Percentiles rank a stretch among this genome's conserved stretches.
Conservation (phyloP, 2,888 invertebrate genomes). For the Drosophila quinaria region DNA sequence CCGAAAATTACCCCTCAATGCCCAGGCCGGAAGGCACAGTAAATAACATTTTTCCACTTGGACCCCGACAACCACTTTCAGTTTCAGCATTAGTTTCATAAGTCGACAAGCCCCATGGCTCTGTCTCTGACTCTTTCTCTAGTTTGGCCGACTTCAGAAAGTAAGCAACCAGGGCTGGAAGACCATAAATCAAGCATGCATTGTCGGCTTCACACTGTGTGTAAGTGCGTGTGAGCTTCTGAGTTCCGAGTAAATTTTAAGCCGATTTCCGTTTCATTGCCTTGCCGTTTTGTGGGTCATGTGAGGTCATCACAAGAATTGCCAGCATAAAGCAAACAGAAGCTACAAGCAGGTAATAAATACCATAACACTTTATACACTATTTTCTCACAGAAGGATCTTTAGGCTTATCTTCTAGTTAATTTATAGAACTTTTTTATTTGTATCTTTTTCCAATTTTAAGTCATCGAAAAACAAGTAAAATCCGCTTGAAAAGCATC, state of each 20-base stretch:
- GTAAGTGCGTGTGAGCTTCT: neutral
- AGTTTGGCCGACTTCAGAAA: constrained; percentile 40
- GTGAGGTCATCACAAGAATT: constrained; percentile 54
- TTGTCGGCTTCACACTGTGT: constrained; percentile 24
- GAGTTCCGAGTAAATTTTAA: constrained; percentile 55
- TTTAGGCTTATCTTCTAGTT: neutral
- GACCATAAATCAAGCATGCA: constrained; percentile 68
- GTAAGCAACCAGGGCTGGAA: constrained; percentile 23
- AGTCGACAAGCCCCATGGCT: constrained; percentile 30
- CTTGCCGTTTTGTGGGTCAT: constrained; percentile 36
- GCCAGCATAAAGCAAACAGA: constrained; percentile 45
- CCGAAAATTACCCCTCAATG: neutral
- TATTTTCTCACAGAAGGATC: neutral
- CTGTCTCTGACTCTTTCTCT: neutral
- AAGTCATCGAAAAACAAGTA: neutral
- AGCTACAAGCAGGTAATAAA: neutral
- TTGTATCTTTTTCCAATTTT: too few species aligned
- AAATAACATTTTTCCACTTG: constrained; percentile 67
- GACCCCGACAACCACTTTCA: constrained; percentile 32
- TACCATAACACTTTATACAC: neutral
- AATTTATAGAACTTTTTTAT: neutral
- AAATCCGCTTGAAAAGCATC: constrained; percentile 38
- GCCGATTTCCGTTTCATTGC: constrained; percentile 61
- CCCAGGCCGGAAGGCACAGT: constrained; percentile 44
- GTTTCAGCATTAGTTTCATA: constrained; percentile 78